A percentile compares a stretch with the other conserved stretches of the same genome.
Evolutionary conservation across 2,888 invertebrate species (phyloP).

Genomic region (Anticlea derivata): DNA sequence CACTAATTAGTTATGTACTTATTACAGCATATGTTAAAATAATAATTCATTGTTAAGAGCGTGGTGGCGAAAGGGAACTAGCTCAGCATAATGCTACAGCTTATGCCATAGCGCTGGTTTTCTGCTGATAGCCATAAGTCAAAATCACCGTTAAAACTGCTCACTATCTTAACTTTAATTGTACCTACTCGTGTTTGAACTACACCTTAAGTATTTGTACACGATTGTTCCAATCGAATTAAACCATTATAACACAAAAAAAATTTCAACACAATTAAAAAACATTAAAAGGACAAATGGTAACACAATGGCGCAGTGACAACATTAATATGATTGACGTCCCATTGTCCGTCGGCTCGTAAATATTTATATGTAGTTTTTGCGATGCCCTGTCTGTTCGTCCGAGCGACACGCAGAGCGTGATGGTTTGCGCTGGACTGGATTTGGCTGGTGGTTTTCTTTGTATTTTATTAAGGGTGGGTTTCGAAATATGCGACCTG

Average conservation of each 20-base stretch:
- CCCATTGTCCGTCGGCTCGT: conserved; percentile 39
- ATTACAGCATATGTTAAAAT: no score
- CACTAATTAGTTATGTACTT: no score
- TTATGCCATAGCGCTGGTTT: no score
- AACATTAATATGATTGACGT: conserved; percentile 38
- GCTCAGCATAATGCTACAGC: no score
- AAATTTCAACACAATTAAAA: conserved; percentile 2
- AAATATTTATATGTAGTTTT: conserved; percentile 32
- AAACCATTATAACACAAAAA: background rate
- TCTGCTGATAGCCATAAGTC: no score
- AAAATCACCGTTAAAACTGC: no score
- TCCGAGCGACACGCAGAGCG: conserved; percentile 40
- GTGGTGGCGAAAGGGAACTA: no score
- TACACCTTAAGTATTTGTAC: background rate
- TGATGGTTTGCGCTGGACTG: conserved; percentile 42
- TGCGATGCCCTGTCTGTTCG: conserved; percentile 25
- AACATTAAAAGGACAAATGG: conserved; percentile 8
- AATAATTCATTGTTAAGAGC: no score
- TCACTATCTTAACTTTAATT: no score
- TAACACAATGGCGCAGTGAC: conserved; percentile 15
- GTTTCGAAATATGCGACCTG: background rate
- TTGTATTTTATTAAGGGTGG: background rate
- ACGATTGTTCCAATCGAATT: background rate
- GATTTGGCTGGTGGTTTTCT: background rate
- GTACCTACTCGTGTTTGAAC: no score